Base-by-base conservation (phyloP, 2,888 invertebrate species). In the Xylota sylvarum region DNA sequence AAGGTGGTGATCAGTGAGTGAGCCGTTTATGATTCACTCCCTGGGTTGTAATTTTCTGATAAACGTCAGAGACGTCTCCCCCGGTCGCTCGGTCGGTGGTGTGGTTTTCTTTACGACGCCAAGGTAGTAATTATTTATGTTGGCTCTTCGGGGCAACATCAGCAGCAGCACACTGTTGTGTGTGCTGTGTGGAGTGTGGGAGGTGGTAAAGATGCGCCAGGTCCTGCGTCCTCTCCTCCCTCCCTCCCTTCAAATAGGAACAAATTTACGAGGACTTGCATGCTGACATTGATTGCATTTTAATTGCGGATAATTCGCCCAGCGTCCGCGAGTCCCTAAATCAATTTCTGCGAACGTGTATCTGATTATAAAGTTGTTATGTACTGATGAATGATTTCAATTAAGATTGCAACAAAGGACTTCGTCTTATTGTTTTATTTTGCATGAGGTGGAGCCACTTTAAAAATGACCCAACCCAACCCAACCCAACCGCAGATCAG, bases 261-360 rank as follows among this genome's bases (percentile, higher is more conserved):
- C 48, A 46, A 79, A 72, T 72, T 79, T 72, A 72, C 72, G 76
- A 78, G 65, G 35, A 56, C 72, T 52, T 50, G 46, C 72, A 78
- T 46, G 67, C 56, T 79, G 79, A 78, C 78, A 73, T 78, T 79
- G 79, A 83, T 83, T 78, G 79, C 79, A 78, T 78, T 79, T 83
- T 79, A 79, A 78, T 83, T 83, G 79, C 67, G 50, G 65, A 83
- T 78, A 72, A 72, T 78, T 78, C 72, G 65, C 30, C 50, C 37
- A 17, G 19, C 48, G 78, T 72, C 50, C 43, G 52, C 32, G 40
- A 60, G 78, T 67, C 65, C 67, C 52, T 78, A 65, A 78, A 78
- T 83, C 60, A 67, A 65, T 77, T 77, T 50, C 64, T 56, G 40
- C 32, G 14, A 77, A 58, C 37, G 37, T n/a, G n/a, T 32, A 64